These are phyloP conservation scores for Antechinus flavipes DNA, from an alignment of 2,113 vertebrate species.

Conservation along the genomic window DNA sequence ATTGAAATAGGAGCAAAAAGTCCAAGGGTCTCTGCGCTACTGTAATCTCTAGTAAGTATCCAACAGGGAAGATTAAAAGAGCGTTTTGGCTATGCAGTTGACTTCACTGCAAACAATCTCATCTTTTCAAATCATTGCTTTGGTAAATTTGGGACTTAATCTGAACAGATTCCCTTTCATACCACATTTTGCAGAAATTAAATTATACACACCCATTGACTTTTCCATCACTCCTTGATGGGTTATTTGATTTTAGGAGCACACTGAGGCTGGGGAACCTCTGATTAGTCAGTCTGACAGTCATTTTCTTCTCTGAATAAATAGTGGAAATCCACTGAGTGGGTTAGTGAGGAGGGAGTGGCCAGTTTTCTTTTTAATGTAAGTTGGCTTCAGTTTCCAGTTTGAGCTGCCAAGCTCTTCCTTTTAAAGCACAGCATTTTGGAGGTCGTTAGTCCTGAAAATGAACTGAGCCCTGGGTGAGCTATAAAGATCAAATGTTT, in stretches of 20 bases:
- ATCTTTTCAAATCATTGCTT: slow-evolving; percentile 68
- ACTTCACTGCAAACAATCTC: slow-evolving; percentile 64
- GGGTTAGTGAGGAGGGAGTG: not conserved
- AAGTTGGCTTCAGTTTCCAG: slow-evolving; percentile 28
- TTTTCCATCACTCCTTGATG: not conserved
- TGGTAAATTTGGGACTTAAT: slow-evolving; percentile 69
- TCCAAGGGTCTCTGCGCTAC: not conserved
- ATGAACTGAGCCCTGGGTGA: slow-evolving; percentile 16
- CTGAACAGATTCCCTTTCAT: slow-evolving; percentile 62
- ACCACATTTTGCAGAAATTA: slow-evolving; percentile 67
- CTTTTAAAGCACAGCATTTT: slow-evolving; percentile 49
- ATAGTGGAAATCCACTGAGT: slow-evolving; percentile 8
- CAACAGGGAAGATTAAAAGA: slow-evolving; percentile 64
- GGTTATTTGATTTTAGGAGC: slow-evolving; percentile 59
- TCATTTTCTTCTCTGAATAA: not conserved
- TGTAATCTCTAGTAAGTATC: not conserved
- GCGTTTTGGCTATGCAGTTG: slow-evolving; percentile 64
- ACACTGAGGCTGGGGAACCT: not conserved
- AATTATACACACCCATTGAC: slow-evolving; percentile 69
- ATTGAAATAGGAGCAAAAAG: not conserved
- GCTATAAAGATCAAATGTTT: slow-evolving; percentile 17
- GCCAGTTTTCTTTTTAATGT: not conserved
- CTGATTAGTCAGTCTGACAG: not conserved
- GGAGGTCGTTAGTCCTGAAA: slow-evolving; percentile 24
- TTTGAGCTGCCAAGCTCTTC: not conserved